Evolutionary conservation across 2,113 vertebrate species (phyloP), one percentile per base, ranked within the genome.

Genomic region (Hippopotamus amphibius): DNA sequence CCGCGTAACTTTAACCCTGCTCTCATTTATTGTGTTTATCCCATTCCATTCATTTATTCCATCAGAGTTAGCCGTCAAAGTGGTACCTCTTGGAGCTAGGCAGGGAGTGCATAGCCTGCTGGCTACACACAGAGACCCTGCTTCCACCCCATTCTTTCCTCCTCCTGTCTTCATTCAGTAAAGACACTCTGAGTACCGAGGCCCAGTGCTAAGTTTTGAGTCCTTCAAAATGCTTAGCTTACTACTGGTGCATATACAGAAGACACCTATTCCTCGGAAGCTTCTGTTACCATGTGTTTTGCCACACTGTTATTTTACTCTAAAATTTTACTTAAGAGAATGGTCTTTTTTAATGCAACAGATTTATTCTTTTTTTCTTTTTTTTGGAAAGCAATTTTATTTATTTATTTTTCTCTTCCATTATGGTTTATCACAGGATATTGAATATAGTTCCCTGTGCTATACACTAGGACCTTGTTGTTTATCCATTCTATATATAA

Each of bases 281-380:
- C 46, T 43, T 80, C 63, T 66, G 3, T 69, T 41, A 21, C 55
- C n/a, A 30, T 74, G 12, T 63, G n/a, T 77, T 68, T 93, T 86
- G 46, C 16, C 55, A 69, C 43, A 24, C 33, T 41, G 30, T 68
- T 50, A 68, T 48, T 92, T 92, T 30, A 66, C 26, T 94, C 16
- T 87, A 71, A 17, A 41, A 65, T 93, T 71, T 95, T 72, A 69
- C 24, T 37, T 74, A 74, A 22, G 46, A 69, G 53, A 53, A 50
- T 81, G 15, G 5, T 66, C 59, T 57, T 93, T 89, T 69, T 74
- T 66, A 46, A 33, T 6, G 9, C 43, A 87, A 21, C 71, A 85
- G 11, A 53, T 91, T 30, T 74, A 93, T 41, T 87, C 46, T 93
- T 94, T 5, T 79, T 55, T 53, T 93, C 92, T 5, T 79, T 55